Evolutionary conservation across 2,113 vertebrate genomes (phyloP), one percentile per base, ranked within the genome.

Genomic region (Mirza zaza): DNA sequence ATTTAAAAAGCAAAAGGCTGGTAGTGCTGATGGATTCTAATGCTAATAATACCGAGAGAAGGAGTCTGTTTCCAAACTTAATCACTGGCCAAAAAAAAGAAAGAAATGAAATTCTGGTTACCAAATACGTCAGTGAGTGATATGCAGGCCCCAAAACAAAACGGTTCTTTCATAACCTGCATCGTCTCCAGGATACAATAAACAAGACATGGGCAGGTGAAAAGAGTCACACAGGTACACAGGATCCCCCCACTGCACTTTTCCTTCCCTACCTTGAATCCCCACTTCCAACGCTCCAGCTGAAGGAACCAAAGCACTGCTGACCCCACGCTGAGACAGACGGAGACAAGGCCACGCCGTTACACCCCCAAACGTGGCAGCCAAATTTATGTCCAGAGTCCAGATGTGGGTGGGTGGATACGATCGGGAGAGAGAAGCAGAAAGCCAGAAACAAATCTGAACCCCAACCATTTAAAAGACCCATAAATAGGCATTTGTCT

Each of bases 11-110:
- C 71, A 50, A 20, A 89, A 83, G 55, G 59, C 15, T 39, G 1
- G 0, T 2, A 63, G 18, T 34, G 80, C 52, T 55, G 39, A 67
- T 1, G 23, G 15, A 81, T 48, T 73, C 81, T 8, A 11, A 76
- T n/a, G 34, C 79, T 63, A 75, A 91, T 55, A 59, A 48, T 48
- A 48, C 63, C 79, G 42, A 92, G 71, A 55, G 18, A 92, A 67
- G 48, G 18, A 7, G 18, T 45, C 48, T 65, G 45, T 77, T 83
- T 88, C 36, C 59, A 91, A 79, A 93, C 21, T 20, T 87, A 61
- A 79, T 70, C 68, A 85, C 45, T 50, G 70, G 10, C 50, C 52
- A 42, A 52, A 57, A 39, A 61, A 71, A 32, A 68, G 23, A 63
- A 42, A 21, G 6, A 7, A 65, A 81, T 21, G 75, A 48, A 87